Base-by-base conservation (phyloP, 30 jellyfish, hydroid and myxozoan species). In the Cassiopea xamachana region DNA sequence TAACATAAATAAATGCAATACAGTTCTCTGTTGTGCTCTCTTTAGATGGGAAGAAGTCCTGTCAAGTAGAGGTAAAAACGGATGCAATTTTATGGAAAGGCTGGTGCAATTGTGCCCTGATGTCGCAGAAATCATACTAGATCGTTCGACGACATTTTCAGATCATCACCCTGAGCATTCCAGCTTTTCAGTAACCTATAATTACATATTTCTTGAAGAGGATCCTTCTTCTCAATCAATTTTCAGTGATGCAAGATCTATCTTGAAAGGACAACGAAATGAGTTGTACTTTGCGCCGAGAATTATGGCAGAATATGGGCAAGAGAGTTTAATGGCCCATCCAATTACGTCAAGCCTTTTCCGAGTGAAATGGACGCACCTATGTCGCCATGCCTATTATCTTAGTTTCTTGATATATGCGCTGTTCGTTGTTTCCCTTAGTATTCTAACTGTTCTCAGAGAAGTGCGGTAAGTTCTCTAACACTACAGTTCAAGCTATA, bases 21-120 rank as follows among this genome's bases (percentile, higher is more conserved):
- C 8, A 59, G 14, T 59, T 59, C 69, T 27, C 39, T 27, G 12
- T 10, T 55, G 7, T 55, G 12, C 64, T 10, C 12, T 55, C 64
- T 10, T 69, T 47, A 89, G 96, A 81, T 89, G 96, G 96, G 60
- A 69, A 69, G 96, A 89, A 70, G 96, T 87, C 47, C 19, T 89
- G 46, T 49, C 64, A 1, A 80, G 72, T 7, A 81, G 80, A 43
- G 79, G 61, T 44, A 51, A 45, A 5, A 50, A 73, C 45, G 83
- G 81, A 46, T 46, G 69, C 68, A 75, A 80, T 49, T 73, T 79
- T 58, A 80, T 89, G 91, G 49, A 64, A 73, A 81, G 70, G 78
- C 76, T 89, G 49, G 62, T 81, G 55, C 92, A 89, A 59, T 59
- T 51, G 83, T 77, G 50, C 59, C 96, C 96, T 0, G 91, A 69